These are phyloP conservation scores for Pogonocichla stellata DNA, from an alignment of 2,113 vertebrate genomes.

Conservation along the genomic window DNA sequence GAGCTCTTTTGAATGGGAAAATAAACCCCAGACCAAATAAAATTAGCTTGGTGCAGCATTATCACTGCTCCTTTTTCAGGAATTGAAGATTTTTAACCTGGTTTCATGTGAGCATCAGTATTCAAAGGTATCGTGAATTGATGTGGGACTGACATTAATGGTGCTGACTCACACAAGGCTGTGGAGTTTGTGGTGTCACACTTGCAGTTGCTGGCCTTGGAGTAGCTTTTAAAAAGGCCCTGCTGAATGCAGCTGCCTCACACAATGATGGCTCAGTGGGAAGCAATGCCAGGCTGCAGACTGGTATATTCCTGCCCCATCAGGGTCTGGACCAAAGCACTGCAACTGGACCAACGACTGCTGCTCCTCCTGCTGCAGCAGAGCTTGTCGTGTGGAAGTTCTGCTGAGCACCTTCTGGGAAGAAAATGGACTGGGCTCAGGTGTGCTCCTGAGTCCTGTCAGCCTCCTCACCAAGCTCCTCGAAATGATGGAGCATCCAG, in stretches of 20 bases:
- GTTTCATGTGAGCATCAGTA: background rate
- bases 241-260: background rate
- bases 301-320: background rate
- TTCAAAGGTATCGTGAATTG: background rate
- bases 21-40: background rate
- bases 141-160: background rate
- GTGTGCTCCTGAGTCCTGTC: background rate
- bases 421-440: background rate
- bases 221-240: background rate
- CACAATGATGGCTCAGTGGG: background rate
- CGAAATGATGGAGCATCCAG: background rate
- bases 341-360: too few species aligned
- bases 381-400: accelerated
- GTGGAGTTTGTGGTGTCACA: background rate
- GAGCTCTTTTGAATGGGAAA: background rate
- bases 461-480: background rate
- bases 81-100: background rate
- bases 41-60: background rate
- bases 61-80: background rate
- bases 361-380: background rate
- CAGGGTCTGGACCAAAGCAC: background rate
- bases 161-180: background rate
- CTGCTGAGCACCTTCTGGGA: background rate
- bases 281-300: background rate
- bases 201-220: background rate